Evolutionary conservation across 2,888 invertebrate genomes (phyloP), one percentile per base, ranked within the genome.

Genomic region (Thymelicus lineola): DNA sequence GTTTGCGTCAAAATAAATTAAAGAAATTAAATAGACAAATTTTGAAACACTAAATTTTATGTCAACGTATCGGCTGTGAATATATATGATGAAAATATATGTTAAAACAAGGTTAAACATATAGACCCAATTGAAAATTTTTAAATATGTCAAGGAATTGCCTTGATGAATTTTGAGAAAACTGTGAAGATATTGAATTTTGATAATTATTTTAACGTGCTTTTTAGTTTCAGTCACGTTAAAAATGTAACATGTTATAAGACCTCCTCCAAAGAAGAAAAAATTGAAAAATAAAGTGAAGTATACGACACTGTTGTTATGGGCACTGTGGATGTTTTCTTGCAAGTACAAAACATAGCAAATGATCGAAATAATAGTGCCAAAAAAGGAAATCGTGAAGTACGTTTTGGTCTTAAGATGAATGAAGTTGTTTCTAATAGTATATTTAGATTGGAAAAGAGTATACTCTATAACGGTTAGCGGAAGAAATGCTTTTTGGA

Each of bases 1-100:
- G 20, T 66, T 70, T 3, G 67, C 42, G 17, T 73, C 71, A 35
- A 66, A 67, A 58, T 70, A 70, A 14, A 71, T 62, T 1, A 60
- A 60, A 6, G 71, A 62, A 6, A 71, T 6, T 6, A 71, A 15
- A 14, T 50, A 59, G 6, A 64, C 9, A 20, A 55, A 7, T 28
- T 63, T 63, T 0, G 48, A 55, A 17, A 59, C 4, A 3, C n/a
- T 38, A 1, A 60, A 5, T 53, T 66, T 38, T 0, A 7, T 6
- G 17, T 20, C 5, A 9, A 60, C 53, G 6, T n/a, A 50, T 12
- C 7, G 36, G n/a, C n/a, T 28, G 20, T 59, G 38, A 6, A 64
- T 2, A 3, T 7, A n/a, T 20, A 70, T n/a, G 14, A 70, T 15
- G 5, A 28, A 0, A 42, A 50, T 35, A 35, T 64, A 64, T 0